Evolutionary conservation across 2,888 invertebrate genomes (phyloP).

Genomic region (Agonum fuliginosum): DNA sequence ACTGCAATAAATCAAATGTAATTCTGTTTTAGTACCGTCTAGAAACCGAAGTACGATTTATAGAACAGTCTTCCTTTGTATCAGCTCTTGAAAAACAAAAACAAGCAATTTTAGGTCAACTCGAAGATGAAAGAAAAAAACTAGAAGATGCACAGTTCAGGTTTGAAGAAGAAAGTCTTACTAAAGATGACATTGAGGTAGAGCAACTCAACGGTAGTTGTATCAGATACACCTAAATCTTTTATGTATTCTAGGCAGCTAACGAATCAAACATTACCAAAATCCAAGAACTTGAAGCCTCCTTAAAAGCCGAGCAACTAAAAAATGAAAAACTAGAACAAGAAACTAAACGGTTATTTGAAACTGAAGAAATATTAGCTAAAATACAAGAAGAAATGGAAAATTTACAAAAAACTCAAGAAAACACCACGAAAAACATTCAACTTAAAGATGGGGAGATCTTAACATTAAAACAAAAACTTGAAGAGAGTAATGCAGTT

Average conservation of each 20-base stretch:
- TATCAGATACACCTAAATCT: too few species aligned
- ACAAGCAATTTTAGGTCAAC: conserved; percentile 76
- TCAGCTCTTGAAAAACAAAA: conserved; percentile 76
- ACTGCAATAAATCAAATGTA: too few species aligned
- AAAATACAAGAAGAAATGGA: conserved; percentile 78
- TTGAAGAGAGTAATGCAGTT: conserved; percentile 67
- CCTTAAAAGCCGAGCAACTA: conserved; percentile 72
- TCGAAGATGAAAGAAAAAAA: conserved; percentile 87
- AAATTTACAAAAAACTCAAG: conserved; percentile 66
- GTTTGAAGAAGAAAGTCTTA: conserved; percentile 93
- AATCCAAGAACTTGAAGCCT: conserved; percentile 74
- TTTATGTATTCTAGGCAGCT: conserved; percentile 73
- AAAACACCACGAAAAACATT: conserved; percentile 64
- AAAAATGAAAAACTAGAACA: conserved; percentile 73
- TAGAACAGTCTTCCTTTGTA: conserved; percentile 75
- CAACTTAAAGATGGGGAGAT: conserved; percentile 58
- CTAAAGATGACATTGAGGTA: conserved; percentile 92
- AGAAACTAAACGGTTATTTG: conserved; percentile 76
- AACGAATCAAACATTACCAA: conserved; percentile 72
- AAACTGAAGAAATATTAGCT: conserved; percentile 80
- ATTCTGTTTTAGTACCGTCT: conserved; percentile 72
- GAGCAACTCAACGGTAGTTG: too few species aligned
- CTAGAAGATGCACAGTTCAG: conserved; percentile 93
- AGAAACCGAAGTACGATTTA: conserved; percentile 76
- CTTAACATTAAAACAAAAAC: conserved; percentile 65